Base-by-base conservation (phyloP, 1,140 invertebrate species). In the Vanessa tameamea region DNA sequence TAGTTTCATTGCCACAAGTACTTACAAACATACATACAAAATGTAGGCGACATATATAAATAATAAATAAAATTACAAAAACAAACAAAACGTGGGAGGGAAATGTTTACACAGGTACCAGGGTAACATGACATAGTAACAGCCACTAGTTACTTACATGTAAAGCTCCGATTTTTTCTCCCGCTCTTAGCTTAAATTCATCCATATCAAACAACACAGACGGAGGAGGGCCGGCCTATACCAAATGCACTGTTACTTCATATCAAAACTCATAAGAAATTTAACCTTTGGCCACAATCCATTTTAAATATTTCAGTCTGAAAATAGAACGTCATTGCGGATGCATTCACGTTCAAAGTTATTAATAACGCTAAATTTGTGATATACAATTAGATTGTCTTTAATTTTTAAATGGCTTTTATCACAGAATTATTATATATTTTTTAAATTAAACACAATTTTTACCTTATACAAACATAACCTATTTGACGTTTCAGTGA, bases 261-360 rank as follows among this genome's bases (percentile, higher is more conserved):
- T 83, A 84, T 77, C 79, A 77, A 88, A 88, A 90, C 82, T 83
- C 87, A 77, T 75, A 74, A 73, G 75, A 75, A 78, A 78, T 81
- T 88, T 87, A 87, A 92, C 90, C 90, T 92, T 92, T 92, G 90
- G 84, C 87, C 88, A 78, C 79, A 85, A 89, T 85, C 82, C 85
- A 88, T 81, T 71, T 76, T 82, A 86, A 84, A 89, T 87, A 88
- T 85, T 78, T 81, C 82, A 78, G 64, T 79, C 84, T 84, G 74
- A 89, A 90, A 90, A 91, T 91, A 92, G 89, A 91, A 78, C 73
- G 67, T 73, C 83, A 88, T 85, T 86, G 82, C 83, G 68, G 53
- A 23, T 47, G 31, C 47, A 59, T 61, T 15, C 26, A 15, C 64
- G 48, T 37, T 64, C 47, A 53, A 69, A 15, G 37, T 53, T 23